These are phyloP conservation scores for Thunnus maccoyii DNA, from an alignment of 2,113 vertebrate species.

Conservation along the genomic window DNA sequence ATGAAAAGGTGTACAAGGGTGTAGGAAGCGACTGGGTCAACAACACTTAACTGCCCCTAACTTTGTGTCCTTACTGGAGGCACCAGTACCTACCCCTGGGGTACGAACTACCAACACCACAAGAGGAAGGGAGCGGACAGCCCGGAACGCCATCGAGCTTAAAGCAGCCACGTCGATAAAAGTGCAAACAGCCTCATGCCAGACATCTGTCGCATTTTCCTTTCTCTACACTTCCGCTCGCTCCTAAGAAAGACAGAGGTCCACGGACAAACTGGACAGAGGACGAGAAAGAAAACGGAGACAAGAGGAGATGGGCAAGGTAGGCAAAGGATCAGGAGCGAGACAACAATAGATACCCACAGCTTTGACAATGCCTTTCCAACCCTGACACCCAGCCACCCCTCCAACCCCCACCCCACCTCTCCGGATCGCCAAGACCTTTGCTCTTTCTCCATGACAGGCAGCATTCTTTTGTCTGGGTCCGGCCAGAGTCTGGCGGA, in stretches of 20 bases:
- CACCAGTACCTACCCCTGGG: neutral
- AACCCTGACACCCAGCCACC: conserved; percentile 35
- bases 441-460: conserved; percentile 81
- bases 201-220: conserved; percentile 44
- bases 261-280: neutral
- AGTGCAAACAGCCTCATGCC: conserved; percentile 4
- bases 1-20: no score
- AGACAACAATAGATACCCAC: conserved; percentile 70
- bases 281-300: neutral
- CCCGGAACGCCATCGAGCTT: neutral
- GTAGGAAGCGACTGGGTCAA: neutral
- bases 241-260: neutral
- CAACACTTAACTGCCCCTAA: neutral
- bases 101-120: neutral
- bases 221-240: neutral
- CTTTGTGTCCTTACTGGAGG: neutral
- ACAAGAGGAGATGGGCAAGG: conserved; percentile 42
- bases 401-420: neutral
- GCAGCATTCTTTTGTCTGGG: conserved; percentile 71
- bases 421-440: conserved; percentile 63
- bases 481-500: conserved; percentile 70
- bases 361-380: conserved; percentile 80
- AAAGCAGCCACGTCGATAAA: neutral
- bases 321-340: conserved; percentile 39
- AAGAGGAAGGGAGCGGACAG: neutral